phyloP scores from a whole-genome alignment of 2,888 invertebrate species.

The Stratiomys singularior region DNA sequence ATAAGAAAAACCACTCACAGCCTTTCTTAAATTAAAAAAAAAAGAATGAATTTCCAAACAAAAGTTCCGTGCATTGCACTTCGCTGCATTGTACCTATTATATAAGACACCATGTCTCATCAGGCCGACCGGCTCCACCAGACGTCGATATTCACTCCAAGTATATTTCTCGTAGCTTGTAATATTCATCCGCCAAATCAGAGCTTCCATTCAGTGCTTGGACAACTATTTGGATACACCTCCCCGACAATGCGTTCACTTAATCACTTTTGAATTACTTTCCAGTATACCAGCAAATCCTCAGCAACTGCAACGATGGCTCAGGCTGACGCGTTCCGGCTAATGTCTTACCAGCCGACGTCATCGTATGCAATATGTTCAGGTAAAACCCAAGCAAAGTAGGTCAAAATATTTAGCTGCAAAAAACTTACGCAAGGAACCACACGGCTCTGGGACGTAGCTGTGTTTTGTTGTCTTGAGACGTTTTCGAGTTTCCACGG shows the following conservation, averaged over 20 bases:
- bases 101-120: neutral
- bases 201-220: too few species aligned
- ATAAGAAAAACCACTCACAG: too few species aligned
- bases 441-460: neutral
- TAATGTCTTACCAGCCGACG: neutral
- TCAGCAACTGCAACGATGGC: neutral
- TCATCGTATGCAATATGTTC: slow-evolving; percentile 18
- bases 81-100: neutral
- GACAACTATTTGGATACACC: neutral
- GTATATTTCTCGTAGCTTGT: neutral
- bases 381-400: slow-evolving; percentile 42
- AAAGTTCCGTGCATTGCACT: slow-evolving; percentile 3
- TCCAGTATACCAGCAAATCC: neutral
- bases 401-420: slow-evolving; percentile 38
- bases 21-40: neutral
- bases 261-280: neutral
- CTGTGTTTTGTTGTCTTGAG: slow-evolving; percentile 18
- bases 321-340: neutral
- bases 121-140: neutral
- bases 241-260: neutral
- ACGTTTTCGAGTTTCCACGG: slow-evolving; percentile 25
- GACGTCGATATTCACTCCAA: neutral
- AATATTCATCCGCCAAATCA: neutral
- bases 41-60: neutral
- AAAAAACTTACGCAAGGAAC: slow-evolving; percentile 35